Percentiles rank a stretch among this genome's conserved stretches.
phyloP scores from a whole-genome alignment of 2,888 invertebrate species.

The Mimachlamys varia region DNA sequence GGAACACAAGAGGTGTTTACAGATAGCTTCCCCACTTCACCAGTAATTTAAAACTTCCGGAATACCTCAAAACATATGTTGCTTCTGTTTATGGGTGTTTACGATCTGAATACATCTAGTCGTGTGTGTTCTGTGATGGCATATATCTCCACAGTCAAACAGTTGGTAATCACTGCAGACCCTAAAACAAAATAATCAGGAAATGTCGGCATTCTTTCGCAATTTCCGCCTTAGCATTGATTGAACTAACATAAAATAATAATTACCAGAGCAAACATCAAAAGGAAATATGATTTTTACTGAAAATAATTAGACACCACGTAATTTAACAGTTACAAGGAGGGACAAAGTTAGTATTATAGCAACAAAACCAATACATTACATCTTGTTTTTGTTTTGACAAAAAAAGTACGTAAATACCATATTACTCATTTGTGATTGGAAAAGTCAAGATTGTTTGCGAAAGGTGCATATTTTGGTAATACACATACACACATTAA shows the following conservation, averaged over 20 bases:
- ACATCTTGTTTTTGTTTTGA: too few relatives aligned
- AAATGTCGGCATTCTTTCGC: background rate
- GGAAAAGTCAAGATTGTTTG: too few relatives aligned
- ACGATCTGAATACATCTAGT: background rate
- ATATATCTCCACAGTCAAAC: background rate
- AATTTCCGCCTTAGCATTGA: background rate
- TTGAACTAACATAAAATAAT: background rate
- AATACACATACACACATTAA: too few relatives aligned
- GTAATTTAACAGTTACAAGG: too few relatives aligned
- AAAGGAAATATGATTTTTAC: too few relatives aligned
- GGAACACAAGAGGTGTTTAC: slow-evolving; percentile 7
- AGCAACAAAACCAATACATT: too few relatives aligned
- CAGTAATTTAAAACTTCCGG: background rate
- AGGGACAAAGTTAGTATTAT: too few relatives aligned
- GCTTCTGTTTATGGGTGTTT: background rate
- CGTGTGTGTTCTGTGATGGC: background rate
- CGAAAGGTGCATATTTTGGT: too few relatives aligned
- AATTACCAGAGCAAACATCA: background rate
- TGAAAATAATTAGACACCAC: too few relatives aligned
- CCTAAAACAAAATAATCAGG: background rate
- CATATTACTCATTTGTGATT: too few relatives aligned
- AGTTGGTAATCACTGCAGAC: background rate
- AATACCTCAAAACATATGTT: background rate
- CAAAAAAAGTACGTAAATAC: too few relatives aligned
- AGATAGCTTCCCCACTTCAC: background rate